Evolutionary conservation across 2,113 vertebrate species (phyloP).

Genomic region (Axis porcinus): DNA sequence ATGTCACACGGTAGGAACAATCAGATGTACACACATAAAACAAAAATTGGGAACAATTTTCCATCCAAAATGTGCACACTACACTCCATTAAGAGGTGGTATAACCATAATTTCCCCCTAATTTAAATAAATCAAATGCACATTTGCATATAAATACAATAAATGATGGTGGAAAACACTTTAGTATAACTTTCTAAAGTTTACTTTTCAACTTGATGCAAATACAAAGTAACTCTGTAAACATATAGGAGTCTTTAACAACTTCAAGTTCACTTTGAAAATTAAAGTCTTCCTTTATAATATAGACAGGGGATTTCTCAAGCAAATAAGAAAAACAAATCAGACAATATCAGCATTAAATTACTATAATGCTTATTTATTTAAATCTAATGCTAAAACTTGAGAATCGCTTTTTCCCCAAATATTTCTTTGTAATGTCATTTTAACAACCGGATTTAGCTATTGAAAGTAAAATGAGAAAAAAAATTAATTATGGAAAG

Average conservation of each 20-base stretch:
- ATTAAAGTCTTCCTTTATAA: neutral
- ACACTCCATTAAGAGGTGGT: neutral
- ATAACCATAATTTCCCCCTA: neutral
- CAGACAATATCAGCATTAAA: neutral
- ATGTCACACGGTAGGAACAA: neutral
- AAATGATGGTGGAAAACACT: neutral
- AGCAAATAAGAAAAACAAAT: neutral
- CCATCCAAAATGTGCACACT: neutral
- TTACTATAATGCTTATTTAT: neutral
- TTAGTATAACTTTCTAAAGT: neutral
- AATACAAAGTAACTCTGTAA: neutral
- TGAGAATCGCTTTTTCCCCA: neutral
- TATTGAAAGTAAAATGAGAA: conserved; percentile 33
- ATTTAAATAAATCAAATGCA: neutral
- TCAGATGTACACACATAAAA: neutral
- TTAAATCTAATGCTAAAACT: neutral
- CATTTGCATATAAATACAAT: neutral
- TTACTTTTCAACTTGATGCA: neutral
- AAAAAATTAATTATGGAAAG: conserved; percentile 25
- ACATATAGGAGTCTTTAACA: neutral
- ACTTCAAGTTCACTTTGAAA: neutral
- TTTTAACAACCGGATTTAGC: conserved; percentile 24
- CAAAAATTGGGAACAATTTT: neutral
- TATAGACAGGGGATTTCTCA: neutral
- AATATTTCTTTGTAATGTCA: neutral